phyloP scores from a whole-genome alignment of 2,888 invertebrate genomes.

The Dexiosoma caninum region DNA sequence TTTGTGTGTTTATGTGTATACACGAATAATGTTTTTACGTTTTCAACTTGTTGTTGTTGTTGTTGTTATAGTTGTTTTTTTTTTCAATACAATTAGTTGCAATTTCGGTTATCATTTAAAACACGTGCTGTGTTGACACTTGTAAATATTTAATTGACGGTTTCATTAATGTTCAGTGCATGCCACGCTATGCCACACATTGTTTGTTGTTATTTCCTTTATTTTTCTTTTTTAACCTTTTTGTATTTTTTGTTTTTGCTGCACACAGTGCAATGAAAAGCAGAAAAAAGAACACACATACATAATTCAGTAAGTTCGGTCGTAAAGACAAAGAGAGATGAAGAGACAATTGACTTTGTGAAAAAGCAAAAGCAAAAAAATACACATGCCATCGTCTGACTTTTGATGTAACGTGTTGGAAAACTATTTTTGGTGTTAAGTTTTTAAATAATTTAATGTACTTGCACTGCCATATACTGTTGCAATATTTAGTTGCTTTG shows the following conservation, averaged over 20 bases:
- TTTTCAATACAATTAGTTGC: slow-evolving; percentile 61
- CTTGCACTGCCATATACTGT: slow-evolving; percentile 8
- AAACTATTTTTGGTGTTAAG: slow-evolving; percentile 52
- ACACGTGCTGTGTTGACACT: slow-evolving; percentile 64
- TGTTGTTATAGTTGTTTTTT: background rate
- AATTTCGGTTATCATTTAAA: slow-evolving; percentile 64
- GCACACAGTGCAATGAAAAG: background rate
- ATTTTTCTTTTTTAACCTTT: background rate
- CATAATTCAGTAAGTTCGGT: background rate
- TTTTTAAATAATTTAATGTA: slow-evolving; percentile 46
- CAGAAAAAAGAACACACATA: too few relatives aligned
- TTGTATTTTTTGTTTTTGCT: background rate
- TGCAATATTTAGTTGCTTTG: background rate
- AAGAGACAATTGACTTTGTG: slow-evolving; percentile 22
- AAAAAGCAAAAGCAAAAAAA: background rate
- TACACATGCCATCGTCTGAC: slow-evolving; percentile 14
- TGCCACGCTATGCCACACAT: slow-evolving; percentile 60
- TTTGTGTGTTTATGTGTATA: background rate
- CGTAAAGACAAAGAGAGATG: background rate
- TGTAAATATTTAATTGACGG: slow-evolving; percentile 64
- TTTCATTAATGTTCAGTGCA: slow-evolving; percentile 61
- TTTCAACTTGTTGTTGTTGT: background rate
- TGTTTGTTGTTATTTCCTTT: slow-evolving; percentile 39
- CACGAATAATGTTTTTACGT: background rate
- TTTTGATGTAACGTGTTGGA: slow-evolving; percentile 50